Base-by-base conservation (phyloP, 1,140 invertebrate species). In the Pinna nobilis region DNA sequence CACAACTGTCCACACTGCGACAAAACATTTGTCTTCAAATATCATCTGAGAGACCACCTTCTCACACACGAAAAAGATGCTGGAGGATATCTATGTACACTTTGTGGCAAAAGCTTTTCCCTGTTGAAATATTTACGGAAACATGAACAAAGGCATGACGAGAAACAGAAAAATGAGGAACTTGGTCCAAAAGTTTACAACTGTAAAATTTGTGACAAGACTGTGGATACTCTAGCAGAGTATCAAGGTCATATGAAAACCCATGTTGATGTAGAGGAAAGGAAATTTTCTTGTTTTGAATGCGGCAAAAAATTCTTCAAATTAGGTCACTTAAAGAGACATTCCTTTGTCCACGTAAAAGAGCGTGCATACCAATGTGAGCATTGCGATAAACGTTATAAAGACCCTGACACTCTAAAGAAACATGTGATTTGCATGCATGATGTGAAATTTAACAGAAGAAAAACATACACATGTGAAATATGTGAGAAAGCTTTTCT, bases 221-320 rank as follows among this genome's bases (percentile, higher is more conserved):
- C 41, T 0, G 98, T 99, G 86, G 97, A 97, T 0, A 91, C 97
- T 4, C 97, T 95, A 15, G 18, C 51, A 20, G 53, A 53, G 20
- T 69, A 57, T 25, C 66, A 70, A 15, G 39, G 49, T 37, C 57
- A 70, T 13, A 69, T 69, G 66, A 69, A 59, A 39, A 30, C 47
- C 7, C 57, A 70, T 33, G 35, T 47, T 15, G 57, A 61, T 70
- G 68, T 47, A 15, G 59, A 61, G 28, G 41, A 61, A n/a, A n/a
- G 59, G 13, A 70, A 60, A 20, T 61, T 50, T 37, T 30, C 61
- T 11, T 70, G 68, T 37, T 39, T 50, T 1, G 37, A 33, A 20
- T 70, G 68, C 39, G 41, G 37, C 18, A 70, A 70, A 51, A 41
- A 59, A 18, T 70, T 70, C 32, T 61, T 61, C 41, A 60, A 47